These are phyloP conservation scores for Antheraea mylitta DNA, from an alignment of 1,140 invertebrate species.

Conservation along the genomic window DNA sequence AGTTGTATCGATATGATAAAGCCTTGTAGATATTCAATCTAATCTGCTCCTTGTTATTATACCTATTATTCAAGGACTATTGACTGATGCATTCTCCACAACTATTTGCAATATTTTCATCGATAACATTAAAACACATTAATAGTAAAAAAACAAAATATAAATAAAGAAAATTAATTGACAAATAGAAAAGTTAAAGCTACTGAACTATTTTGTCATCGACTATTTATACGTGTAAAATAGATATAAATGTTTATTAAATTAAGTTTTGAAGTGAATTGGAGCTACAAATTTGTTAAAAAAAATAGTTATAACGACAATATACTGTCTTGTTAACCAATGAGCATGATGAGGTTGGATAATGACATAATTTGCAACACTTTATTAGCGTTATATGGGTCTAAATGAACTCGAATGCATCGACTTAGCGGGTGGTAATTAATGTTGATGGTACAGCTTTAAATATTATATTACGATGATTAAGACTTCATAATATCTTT, in stretches of 20 bases:
- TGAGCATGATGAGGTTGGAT: slow-evolving; percentile 14
- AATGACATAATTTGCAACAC: slow-evolving; percentile 72
- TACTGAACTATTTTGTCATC: too few species aligned
- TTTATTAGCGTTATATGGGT: slow-evolving; percentile 48
- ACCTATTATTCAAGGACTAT: too few species aligned
- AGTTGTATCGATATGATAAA: too few species aligned
- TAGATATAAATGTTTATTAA: not conserved
- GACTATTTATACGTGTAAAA: not conserved
- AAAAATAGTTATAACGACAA: not conserved
- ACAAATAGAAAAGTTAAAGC: too few species aligned
- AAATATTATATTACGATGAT: not conserved
- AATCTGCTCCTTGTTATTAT: too few species aligned
- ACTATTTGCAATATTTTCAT: too few species aligned
- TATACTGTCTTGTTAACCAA: not conserved
- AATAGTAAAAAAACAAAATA: too few species aligned
- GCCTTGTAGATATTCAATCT: too few species aligned
- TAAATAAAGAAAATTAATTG: too few species aligned
- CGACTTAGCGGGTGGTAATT: slow-evolving; percentile 10
- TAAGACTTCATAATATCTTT: not conserved
- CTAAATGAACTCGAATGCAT: slow-evolving; percentile 5
- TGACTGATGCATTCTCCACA: too few species aligned
- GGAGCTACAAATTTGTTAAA: not conserved
- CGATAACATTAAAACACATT: too few species aligned
- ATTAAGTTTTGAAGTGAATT: too few species aligned
- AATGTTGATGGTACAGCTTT: not conserved